A percentile compares a stretch with the other conserved stretches of the same genome.
Evolutionary conservation across 2,113 vertebrate genomes (phyloP).

Genomic region (Spermophilus dauricus): DNA sequence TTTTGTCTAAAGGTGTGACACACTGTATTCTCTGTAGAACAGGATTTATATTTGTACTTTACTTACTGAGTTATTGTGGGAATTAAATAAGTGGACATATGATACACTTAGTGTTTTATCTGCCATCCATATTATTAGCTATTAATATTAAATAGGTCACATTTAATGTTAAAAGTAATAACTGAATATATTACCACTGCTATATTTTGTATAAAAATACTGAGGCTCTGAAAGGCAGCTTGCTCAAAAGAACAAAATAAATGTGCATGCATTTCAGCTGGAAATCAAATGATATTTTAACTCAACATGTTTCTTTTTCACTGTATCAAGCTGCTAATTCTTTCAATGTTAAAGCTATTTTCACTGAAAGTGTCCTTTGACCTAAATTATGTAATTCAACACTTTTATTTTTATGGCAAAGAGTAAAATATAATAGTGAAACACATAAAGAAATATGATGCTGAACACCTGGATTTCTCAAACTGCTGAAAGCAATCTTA

Average conservation of each 20-base stretch:
- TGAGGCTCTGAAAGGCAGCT: not conserved
- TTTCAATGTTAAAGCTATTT: not conserved
- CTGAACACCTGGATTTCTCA: not conserved
- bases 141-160: not conserved
- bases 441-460: not conserved
- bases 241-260: slow-evolving; percentile 4
- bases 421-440: not conserved
- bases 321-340: not conserved
- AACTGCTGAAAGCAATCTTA: not conserved
- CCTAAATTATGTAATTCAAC: not conserved
- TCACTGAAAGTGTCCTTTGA: not conserved
- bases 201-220: not conserved
- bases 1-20: not conserved
- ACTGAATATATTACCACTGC: not conserved
- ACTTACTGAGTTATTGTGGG: not conserved
- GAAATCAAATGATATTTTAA: not conserved
- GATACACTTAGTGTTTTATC: not conserved
- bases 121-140: not conserved
- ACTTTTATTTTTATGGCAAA: slow-evolving; percentile 3
- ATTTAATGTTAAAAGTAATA: not conserved
- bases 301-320: not conserved
- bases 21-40: not conserved
- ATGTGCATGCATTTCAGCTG: not conserved
- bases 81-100: not conserved
- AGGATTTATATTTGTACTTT: not conserved